These are phyloP conservation scores for Salarias fasciatus DNA, from an alignment of 2,797 vertebrate genomes.

Conservation along the genomic window DNA sequence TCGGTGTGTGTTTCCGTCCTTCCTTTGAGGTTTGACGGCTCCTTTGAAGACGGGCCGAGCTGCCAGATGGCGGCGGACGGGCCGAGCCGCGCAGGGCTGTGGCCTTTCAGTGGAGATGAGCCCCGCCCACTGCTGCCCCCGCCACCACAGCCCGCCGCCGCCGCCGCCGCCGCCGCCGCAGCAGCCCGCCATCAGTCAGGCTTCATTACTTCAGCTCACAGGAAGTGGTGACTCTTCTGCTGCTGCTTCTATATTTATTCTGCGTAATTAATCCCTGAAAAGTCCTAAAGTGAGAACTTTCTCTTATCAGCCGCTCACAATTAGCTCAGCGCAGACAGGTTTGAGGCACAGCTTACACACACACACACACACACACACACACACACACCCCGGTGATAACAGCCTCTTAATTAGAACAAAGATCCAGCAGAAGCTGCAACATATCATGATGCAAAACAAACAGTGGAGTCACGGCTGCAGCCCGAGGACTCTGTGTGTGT, in stretches of 20 bases:
- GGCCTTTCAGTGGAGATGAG: conserved; percentile 30
- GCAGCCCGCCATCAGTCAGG: background rate
- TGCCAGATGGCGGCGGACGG: conserved; percentile 64
- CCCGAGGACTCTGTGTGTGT: conserved; percentile 22
- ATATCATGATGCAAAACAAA: conserved; percentile 73
- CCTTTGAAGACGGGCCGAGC: conserved; percentile 67
- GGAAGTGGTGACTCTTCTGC: too few relatives aligned
- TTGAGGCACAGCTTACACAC: conserved; percentile 8
- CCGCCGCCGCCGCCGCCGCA: conserved; percentile 13
- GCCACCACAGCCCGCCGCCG: background rate
- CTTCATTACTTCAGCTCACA: conserved; percentile 39
- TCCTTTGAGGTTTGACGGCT: conserved; percentile 59
- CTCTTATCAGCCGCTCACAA: conserved; percentile 22
- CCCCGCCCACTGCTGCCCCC: background rate
- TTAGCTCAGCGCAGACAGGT: conserved; percentile 2
- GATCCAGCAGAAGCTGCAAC: conserved; percentile 35
- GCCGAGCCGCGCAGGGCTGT: conserved; percentile 9
- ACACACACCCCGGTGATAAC: conserved; percentile 26
- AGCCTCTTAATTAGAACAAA: conserved; percentile 48
- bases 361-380: conserved; percentile 15
- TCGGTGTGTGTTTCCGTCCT: conserved; percentile 16
- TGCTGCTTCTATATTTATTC: conserved; percentile 9
- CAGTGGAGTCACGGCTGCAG: too few relatives aligned
- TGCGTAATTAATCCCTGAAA: conserved; percentile 14
- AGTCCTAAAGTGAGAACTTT: conserved; percentile 1